Percentiles rank a stretch among this genome's conserved stretches.
Evolutionary conservation across 2,797 vertebrate genomes (phyloP).

Genomic region (Sebastes steindachneri): DNA sequence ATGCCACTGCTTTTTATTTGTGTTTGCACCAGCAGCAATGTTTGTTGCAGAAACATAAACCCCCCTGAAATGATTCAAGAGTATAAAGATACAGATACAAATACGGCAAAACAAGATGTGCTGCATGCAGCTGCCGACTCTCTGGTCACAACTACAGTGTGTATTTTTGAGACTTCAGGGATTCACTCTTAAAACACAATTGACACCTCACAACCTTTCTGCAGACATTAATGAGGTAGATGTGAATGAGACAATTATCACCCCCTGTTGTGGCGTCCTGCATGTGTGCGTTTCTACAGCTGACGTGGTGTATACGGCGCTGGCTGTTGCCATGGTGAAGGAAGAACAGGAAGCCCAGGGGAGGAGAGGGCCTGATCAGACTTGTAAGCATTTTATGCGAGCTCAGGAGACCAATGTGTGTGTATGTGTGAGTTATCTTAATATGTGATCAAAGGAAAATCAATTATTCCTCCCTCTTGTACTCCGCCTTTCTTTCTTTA

Average conservation of each 20-base stretch:
- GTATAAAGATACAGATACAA: neutral
- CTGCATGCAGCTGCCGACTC: neutral
- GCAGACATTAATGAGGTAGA: neutral
- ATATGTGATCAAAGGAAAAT: constrained; percentile 7
- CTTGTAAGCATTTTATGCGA: constrained; percentile 19
- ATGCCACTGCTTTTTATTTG: neutral
- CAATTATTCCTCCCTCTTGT: neutral
- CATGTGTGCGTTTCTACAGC: neutral
- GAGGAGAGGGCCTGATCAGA: constrained; percentile 46
- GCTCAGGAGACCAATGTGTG: constrained; percentile 2
- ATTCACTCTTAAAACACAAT: neutral
- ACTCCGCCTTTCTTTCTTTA: neutral
- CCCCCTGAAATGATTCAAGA: neutral
- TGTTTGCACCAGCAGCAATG: neutral
- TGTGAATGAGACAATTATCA: constrained; percentile 10
- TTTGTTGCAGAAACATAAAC: constrained; percentile 6
- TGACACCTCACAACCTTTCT: constrained; percentile 4
- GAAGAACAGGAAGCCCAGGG: constrained; percentile 20
- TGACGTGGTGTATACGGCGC: neutral
- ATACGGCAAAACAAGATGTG: neutral
- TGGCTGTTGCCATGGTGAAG: constrained; percentile 60
- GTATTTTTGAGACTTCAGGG: neutral
- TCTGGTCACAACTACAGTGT: neutral
- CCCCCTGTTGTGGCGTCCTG: neutral
- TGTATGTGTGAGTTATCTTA: neutral